These are phyloP conservation scores for Archocentrus centrarchus DNA, from an alignment of 2,113 vertebrate species.

Conservation along the genomic window DNA sequence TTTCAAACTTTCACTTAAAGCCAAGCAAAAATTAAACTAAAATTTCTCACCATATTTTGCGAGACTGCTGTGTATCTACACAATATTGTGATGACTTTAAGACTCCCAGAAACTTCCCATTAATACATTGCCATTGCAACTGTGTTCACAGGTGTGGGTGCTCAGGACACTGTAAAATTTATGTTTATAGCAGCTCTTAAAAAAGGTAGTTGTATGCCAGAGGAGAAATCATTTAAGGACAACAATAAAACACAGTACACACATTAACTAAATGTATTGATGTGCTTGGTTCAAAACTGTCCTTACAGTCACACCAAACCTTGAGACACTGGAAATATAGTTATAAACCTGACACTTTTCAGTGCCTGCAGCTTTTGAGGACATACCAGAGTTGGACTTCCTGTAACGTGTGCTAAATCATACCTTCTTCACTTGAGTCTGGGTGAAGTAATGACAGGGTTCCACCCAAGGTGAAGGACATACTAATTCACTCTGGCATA, in stretches of 20 bases:
- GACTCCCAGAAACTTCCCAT: too few relatives aligned
- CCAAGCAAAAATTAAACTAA: neutral
- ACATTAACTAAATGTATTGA: neutral
- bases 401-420: conserved; percentile 69
- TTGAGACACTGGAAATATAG: neutral
- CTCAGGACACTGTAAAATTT: neutral
- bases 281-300: neutral
- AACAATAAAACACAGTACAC: neutral
- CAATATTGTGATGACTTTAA: conserved; percentile 3
- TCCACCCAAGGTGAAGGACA: conserved; percentile 74
- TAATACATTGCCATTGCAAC: too few relatives aligned
- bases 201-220: neutral
- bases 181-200: neutral
- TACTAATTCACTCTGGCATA: conserved; percentile 63
- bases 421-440: conserved; percentile 37
- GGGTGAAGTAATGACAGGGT: conserved; percentile 65
- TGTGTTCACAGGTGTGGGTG: neutral
- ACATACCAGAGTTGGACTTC: conserved; percentile 57
- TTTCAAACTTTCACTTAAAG: too few relatives aligned
- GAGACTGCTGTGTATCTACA: neutral
- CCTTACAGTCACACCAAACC: neutral
- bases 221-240: neutral
- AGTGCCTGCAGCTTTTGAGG: conserved; percentile 45
- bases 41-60: neutral
- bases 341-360: neutral